Conservation (phyloP, 2,797 vertebrate genomes). For the Argentina silus region DNA sequence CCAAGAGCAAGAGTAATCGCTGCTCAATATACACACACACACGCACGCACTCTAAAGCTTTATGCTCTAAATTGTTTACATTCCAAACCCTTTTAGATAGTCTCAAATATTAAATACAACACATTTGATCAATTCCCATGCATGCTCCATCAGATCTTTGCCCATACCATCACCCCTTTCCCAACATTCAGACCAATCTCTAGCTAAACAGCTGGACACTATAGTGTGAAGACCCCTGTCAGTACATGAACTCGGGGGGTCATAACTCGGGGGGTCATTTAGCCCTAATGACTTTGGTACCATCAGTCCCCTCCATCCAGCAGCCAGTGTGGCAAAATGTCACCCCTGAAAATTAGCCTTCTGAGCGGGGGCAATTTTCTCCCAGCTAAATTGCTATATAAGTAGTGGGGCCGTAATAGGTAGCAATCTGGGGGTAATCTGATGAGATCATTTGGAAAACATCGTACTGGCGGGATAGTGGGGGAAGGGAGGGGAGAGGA, state of each 20-base stretch:
- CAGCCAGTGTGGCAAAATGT: constrained; percentile 73
- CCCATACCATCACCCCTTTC: no score
- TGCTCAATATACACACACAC: constrained; percentile 17
- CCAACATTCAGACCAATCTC: no score
- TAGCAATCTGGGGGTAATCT: constrained; percentile 82
- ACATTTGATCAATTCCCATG: no score
- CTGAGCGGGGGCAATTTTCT: constrained; percentile 74
- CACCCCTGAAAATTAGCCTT: constrained; percentile 79
- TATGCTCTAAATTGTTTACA: no score
- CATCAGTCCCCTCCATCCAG: constrained; percentile 57
- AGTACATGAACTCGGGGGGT: constrained; percentile 13
- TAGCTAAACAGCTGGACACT: background rate
- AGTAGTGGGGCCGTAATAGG: constrained; percentile 80
- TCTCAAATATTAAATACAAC: no score
- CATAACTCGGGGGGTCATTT: constrained; percentile 38
- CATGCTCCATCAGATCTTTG: no score
- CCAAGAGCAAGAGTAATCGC: constrained; percentile 27
- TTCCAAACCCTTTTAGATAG: no score
- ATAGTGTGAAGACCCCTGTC: background rate
- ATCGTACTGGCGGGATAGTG: constrained; percentile 64
- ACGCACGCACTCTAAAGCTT: constrained; percentile 23
- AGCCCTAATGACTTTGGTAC: constrained; percentile 48
- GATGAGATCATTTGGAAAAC: constrained; percentile 81
- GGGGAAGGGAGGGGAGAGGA: constrained; percentile 20
- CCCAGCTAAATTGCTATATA: constrained; percentile 80